Conservation (phyloP, 2,797 vertebrate genomes). For the Vipera ursinii region DNA sequence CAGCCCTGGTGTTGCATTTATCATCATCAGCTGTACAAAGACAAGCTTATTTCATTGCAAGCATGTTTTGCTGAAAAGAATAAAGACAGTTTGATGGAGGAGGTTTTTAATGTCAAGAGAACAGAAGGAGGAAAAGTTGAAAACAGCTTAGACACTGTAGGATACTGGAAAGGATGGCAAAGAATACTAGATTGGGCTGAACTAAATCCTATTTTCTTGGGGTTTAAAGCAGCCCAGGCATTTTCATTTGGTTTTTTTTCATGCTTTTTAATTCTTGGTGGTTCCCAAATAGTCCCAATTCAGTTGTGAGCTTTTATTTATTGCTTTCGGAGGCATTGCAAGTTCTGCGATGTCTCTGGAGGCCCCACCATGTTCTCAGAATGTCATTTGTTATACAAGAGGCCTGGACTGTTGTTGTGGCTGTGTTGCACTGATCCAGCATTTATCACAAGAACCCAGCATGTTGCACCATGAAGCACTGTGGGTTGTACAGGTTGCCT, state of each 20-base stretch:
- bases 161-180: not conserved
- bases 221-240: not conserved
- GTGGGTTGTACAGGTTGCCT: not conserved
- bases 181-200: not conserved
- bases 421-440: not conserved
- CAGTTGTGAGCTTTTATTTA: not conserved
- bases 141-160: not conserved
- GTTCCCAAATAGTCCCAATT: not conserved
- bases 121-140: not conserved
- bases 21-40: not conserved
- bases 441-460: not conserved
- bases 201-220: not conserved
- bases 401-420: not conserved
- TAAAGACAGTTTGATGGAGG: not conserved
- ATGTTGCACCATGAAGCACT: not conserved
- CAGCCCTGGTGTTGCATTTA: not conserved
- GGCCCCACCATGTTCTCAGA: slow-evolving; percentile 41
- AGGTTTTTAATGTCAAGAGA: not conserved
- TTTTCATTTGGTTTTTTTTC: not conserved
- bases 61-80: not conserved
- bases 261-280: not conserved
- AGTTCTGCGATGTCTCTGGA: slow-evolving; percentile 33
- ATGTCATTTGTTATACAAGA: not conserved
- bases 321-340: not conserved
- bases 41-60: not conserved